phyloP scores from a whole-genome alignment of 2,888 invertebrate species.

The Hermodice carunculata region DNA sequence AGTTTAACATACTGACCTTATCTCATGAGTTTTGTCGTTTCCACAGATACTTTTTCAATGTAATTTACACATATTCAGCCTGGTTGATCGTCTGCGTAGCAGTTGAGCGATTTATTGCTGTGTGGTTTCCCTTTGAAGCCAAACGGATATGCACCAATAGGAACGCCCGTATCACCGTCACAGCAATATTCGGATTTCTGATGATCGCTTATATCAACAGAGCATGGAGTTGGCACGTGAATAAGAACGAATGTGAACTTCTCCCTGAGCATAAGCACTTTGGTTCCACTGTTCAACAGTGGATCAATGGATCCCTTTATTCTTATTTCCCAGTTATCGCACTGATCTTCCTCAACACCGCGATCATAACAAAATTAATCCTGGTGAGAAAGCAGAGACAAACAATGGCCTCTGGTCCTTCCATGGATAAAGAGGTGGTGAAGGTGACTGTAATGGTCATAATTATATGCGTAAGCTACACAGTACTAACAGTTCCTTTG shows the following conservation, averaged over 20 bases:
- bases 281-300: too few species aligned
- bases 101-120: conserved; percentile 14
- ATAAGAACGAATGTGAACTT: too few species aligned
- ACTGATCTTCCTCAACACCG: conserved; percentile 15
- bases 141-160: conserved; percentile 9
- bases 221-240: conserved; percentile 12
- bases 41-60: conserved; percentile 25
- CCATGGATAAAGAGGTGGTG: too few species aligned
- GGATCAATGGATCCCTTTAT: conserved; percentile 25
- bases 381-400: neutral
- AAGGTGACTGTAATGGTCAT: conserved; percentile 26
- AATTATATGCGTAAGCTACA: conserved; percentile 19
- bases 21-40: too few species aligned
- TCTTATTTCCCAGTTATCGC: conserved; percentile 27
- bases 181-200: neutral
- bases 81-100: conserved; percentile 19
- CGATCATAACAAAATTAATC: conserved; percentile 18
- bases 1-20: too few species aligned
- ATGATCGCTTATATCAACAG: conserved; percentile 16
- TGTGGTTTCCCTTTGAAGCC: conserved; percentile 15
- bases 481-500: conserved; percentile 29
- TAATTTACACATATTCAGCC: conserved; percentile 15
- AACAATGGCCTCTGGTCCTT: too few species aligned
- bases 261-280: too few species aligned
- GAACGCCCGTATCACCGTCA: conserved; percentile 1